phyloP scores from a whole-genome alignment of 2,797 vertebrate genomes.

The Micromesistius poutassou region DNA sequence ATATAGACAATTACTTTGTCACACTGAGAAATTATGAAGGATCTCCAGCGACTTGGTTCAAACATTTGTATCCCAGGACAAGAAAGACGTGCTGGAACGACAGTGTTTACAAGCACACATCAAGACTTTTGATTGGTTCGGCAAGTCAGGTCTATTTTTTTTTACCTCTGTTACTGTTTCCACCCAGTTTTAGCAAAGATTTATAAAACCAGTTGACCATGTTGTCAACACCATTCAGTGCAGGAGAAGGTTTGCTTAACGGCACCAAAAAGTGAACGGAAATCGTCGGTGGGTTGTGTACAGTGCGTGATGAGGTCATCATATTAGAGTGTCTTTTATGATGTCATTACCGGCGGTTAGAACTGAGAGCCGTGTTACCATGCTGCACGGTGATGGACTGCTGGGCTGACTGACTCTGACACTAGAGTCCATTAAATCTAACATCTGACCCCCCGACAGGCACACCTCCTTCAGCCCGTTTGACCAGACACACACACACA shows the following conservation, averaged over 20 bases:
- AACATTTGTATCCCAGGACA: too few species aligned
- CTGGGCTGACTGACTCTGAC: slow-evolving; percentile 56
- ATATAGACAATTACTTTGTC: too few species aligned
- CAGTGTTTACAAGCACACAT: too few species aligned
- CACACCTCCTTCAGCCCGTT: slow-evolving; percentile 43
- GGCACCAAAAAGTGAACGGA: slow-evolving; percentile 28
- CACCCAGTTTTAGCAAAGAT: too few species aligned
- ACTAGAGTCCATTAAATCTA: slow-evolving; percentile 53
- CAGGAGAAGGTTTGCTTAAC: slow-evolving; percentile 16
- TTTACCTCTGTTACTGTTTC: too few species aligned
- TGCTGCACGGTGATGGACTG: slow-evolving; percentile 58
- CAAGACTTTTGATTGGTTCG: too few species aligned
- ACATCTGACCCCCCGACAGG: slow-evolving; percentile 31
- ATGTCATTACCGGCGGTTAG: slow-evolving; percentile 57
- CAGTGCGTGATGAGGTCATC: slow-evolving; percentile 27
- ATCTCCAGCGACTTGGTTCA: too few species aligned
- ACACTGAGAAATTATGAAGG: too few species aligned
- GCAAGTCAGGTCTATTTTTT: too few species aligned
- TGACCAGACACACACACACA: slow-evolving; percentile 16
- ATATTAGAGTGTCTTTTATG: slow-evolving; percentile 47
- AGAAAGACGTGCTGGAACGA: too few species aligned
- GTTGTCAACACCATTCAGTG: background rate
- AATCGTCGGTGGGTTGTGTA: slow-evolving; percentile 11
- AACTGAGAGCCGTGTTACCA: slow-evolving; percentile 52
- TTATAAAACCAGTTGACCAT: background rate